Conservation (phyloP, 2,113 vertebrate species). For the Mastomys coucha region DNA sequence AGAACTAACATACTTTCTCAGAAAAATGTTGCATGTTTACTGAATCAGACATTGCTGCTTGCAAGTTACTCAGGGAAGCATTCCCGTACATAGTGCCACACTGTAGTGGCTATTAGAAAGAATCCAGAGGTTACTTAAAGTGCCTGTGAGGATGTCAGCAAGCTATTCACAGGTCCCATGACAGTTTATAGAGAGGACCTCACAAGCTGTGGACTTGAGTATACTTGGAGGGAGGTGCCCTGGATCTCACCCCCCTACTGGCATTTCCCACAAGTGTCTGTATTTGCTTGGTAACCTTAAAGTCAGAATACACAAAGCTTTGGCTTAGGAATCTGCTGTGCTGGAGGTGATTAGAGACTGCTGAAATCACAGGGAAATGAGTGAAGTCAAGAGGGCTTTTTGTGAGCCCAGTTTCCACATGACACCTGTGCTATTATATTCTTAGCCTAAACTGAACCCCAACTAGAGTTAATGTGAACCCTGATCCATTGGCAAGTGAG, state of each 20-base stretch:
- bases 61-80: not conserved
- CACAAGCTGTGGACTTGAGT: not conserved
- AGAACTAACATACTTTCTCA: not conserved
- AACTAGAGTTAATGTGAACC: not conserved
- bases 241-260: not conserved
- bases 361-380: not conserved
- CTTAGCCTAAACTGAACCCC: not conserved
- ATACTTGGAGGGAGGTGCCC: not conserved
- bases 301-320: conserved; percentile 20
- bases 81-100: not conserved
- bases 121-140: not conserved
- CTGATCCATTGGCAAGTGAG: not conserved
- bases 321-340: not conserved
- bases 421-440: not conserved
- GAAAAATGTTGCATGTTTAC: not conserved
- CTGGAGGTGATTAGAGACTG: not conserved
- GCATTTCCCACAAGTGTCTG: not conserved
- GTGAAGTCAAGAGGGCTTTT: not conserved
- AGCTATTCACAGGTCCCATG: not conserved
- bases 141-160: not conserved
- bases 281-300: not conserved
- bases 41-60: not conserved
- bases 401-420: not conserved
- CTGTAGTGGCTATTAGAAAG: not conserved
- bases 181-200: not conserved